Conservation (phyloP, 2,888 invertebrate genomes). For the Drosophila mettleri region DNA sequence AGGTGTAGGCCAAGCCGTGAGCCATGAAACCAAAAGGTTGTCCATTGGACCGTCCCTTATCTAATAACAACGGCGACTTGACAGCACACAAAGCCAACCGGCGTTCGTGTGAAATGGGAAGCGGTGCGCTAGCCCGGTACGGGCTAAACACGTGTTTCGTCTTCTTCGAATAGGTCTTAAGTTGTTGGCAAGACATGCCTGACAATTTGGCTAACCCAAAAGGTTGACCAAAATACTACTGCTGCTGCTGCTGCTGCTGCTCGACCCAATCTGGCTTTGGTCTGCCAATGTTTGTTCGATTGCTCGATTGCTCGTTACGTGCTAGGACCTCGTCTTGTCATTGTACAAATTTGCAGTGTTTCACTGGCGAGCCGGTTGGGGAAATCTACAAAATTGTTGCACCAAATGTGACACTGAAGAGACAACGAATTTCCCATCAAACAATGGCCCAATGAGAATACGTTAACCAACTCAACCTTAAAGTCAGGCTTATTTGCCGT, state of each 20-base stretch:
- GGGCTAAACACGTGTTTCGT: constrained; percentile 60
- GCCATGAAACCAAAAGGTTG: constrained; percentile 60
- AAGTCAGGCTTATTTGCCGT: constrained; percentile 16
- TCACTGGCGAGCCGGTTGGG: constrained; percentile 56
- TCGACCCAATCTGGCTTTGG: constrained; percentile 63
- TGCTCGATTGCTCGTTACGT: constrained; percentile 63
- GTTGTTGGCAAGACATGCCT: constrained; percentile 49
- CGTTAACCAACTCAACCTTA: constrained; percentile 9
- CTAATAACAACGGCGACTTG: constrained; percentile 57
- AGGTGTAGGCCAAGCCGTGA: constrained; percentile 62
- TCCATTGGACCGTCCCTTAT: constrained; percentile 60
- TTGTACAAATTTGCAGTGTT: constrained; percentile 72
- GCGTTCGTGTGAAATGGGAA: constrained; percentile 35
- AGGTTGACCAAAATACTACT: constrained; percentile 25
- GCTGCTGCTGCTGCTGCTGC: constrained; percentile 15
- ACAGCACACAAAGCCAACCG: constrained; percentile 51
- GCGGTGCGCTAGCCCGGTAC: constrained; percentile 32
- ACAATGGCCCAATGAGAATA: constrained; percentile 37
- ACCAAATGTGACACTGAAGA: constrained; percentile 69
- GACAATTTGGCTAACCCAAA: constrained; percentile 51
- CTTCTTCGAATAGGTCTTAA: constrained; percentile 62
- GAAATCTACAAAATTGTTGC: constrained; percentile 73
- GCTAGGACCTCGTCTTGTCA: constrained; percentile 66
- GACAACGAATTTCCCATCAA: constrained; percentile 65
- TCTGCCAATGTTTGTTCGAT: constrained; percentile 64